Evolutionary conservation across 1,140 invertebrate species (phyloP), one percentile per base, ranked within the genome.

Genomic region (Drosophila arizonae): DNA sequence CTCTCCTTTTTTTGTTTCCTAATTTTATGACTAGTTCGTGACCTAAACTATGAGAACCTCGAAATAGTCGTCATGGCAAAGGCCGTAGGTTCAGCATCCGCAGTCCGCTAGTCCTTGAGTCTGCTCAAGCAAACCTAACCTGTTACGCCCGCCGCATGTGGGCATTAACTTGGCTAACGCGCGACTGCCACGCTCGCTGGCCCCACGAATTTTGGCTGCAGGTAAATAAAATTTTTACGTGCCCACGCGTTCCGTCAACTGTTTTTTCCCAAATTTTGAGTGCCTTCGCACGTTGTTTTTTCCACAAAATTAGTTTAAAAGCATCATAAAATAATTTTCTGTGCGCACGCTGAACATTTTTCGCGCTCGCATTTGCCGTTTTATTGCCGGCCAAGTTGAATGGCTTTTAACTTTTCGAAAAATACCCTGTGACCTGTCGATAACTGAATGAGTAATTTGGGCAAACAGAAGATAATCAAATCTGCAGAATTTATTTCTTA

Each of bases 281-380:
- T 84, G 60, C 72, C 66, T 73, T 84, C 58, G 64, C 76, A 77
- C 76, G 72, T 68, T 87, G 84, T 77, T 57, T 52, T 86, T 85
- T 79, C 84, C 79, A 79, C 76, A 88, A 87, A 87, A 87, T 87
- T 87, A 87, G 79, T 88, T 87, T 87, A 88, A 87, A 87, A 87
- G 84, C 84, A 84, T 88, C 84, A 88, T 87, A 87, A 87, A 87
- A 87, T 88, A 74, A 87, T 87, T 84, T 88, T 84, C 77, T 11
- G 73, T 82, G 72, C 48, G 63, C 72, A 56, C 76, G 63, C 48
- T 61, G 54, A 74, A 81, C 76, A 67, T 76, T 82, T 86, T 77
- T 64, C 61, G 66, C 68, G 57, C 58, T 68, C 58, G 36, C 71
- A 73, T 73, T 73, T 73, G 57, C 39, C 67, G 62, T 86, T 86